Conservation (phyloP, 1,140 invertebrate genomes). For the Lordiphosa mommai region DNA sequence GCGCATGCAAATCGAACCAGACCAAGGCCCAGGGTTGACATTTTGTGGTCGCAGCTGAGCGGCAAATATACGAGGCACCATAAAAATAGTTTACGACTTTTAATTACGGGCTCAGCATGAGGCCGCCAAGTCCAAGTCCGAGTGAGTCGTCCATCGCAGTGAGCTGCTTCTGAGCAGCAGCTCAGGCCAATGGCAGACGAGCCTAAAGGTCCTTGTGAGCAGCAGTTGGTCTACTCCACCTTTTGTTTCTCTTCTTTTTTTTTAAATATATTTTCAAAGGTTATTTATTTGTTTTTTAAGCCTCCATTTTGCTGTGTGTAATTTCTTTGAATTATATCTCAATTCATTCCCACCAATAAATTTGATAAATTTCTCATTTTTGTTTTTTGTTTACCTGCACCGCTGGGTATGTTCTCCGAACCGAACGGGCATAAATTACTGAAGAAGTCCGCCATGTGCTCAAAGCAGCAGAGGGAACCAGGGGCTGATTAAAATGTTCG, state of each 20-base stretch:
- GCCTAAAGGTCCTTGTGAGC: constrained; percentile 6
- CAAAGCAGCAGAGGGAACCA: neutral
- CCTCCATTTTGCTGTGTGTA: constrained; percentile 64
- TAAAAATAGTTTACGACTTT: constrained; percentile 74
- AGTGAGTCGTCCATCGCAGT: constrained; percentile 23
- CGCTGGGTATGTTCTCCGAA: constrained; percentile 34
- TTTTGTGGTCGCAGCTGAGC: constrained; percentile 57
- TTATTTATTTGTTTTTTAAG: constrained; percentile 70
- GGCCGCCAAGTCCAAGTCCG: constrained; percentile 23
- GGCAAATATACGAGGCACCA: constrained; percentile 62
- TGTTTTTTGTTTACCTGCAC: constrained; percentile 47
- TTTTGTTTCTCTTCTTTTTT: constrained; percentile 43
- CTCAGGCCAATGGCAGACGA: constrained; percentile 20
- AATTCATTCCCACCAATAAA: constrained; percentile 67
- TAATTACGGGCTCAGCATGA: constrained; percentile 69
- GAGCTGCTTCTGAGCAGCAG: constrained; percentile 21
- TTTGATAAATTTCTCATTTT: constrained; percentile 72
- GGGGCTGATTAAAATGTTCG: constrained; percentile 66
- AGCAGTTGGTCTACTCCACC: constrained; percentile 13
- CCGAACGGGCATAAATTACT: constrained; percentile 52
- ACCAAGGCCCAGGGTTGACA: constrained; percentile 54
- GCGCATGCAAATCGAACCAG: constrained; percentile 58
- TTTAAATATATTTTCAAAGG: constrained; percentile 6
- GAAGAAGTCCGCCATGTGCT: constrained; percentile 39
- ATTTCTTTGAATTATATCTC: constrained; percentile 73